phyloP scores from a whole-genome alignment of 2,113 vertebrate genomes.

The Gavia stellata region DNA sequence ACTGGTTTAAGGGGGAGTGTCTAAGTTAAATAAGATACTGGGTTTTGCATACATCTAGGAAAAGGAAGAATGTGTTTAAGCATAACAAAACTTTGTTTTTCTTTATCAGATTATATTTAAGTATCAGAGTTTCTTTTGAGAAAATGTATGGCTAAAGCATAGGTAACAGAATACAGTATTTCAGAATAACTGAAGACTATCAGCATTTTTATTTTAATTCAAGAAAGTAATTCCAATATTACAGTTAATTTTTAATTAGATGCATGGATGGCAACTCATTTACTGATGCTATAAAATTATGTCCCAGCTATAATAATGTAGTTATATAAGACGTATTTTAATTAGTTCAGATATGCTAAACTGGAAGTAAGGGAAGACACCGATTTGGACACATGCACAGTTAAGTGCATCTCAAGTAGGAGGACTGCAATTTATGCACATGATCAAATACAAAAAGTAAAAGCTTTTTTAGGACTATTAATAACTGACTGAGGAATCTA shows the following conservation, averaged over 20 bases:
- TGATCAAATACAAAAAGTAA: background rate
- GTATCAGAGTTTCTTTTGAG: background rate
- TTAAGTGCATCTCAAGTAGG: background rate
- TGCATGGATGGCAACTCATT: background rate
- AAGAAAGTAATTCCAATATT: background rate
- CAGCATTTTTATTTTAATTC: constrained; percentile 12
- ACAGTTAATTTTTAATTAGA: constrained; percentile 7
- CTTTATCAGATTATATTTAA: background rate
- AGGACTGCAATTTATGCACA: background rate
- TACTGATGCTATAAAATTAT: background rate
- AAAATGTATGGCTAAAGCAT: background rate
- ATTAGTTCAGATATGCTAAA: constrained; percentile 17
- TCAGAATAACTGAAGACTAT: background rate
- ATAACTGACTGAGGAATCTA: background rate
- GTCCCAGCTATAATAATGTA: background rate
- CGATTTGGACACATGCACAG: background rate
- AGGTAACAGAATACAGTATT: background rate
- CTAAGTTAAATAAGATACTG: background rate
- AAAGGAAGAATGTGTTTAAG: background rate
- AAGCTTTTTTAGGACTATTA: background rate
- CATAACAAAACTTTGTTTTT: background rate
- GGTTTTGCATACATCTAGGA: background rate
- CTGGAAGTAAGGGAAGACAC: background rate
- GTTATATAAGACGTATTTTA: constrained; percentile 9
- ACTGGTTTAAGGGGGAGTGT: accelerated